Evolutionary conservation across 64 coral and sea anemone species (phyloP), one percentile per base, ranked within the genome.

Genomic region (Montipora foliosa): DNA sequence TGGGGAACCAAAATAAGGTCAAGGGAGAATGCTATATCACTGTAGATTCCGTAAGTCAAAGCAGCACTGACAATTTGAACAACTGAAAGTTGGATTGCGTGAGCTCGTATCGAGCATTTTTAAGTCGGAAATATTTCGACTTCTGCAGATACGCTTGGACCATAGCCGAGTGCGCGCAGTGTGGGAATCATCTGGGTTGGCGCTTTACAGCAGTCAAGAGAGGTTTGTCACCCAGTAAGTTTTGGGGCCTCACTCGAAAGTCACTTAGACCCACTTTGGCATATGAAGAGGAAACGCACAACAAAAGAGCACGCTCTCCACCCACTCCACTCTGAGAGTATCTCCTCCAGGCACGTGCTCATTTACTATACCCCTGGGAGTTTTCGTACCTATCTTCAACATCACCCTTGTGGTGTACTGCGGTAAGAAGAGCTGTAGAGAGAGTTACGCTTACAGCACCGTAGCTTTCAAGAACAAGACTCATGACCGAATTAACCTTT

Each of bases 91-190:
- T 37, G 37, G 37, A 37, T 37, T 37, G 53, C 3, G 53, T 8
- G 53, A 11, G 53, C 14, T 7, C 13, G 61, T 4, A 12, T 64
- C 13, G 61, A 64, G 14, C 3, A 64, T 12, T 64, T 37, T 14
- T 64, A 64, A 64, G 61, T 64, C 14, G 61, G 61, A 64, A 64
- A 16, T 50, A 45, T 85, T 66, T 61, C 17, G 2, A 22, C 53
- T 17, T 79, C 47, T 67, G 17, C 48, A 99, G 98, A 81, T 99
- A 99, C 29, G 98, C 98, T 48, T 99, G 98, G 98, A 99, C 98
- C 5, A 99, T 99, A 17, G 98, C 98, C 24, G 98, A 99, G 76
- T 99, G 98, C 83, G 84, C 71, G 13, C 98, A 99, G 49, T 99
- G 98, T 52, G 75, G 76, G 49, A 90, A 99, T 13, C 98, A 99